A percentile compares a stretch with the other conserved stretches of the same genome.
These are phyloP conservation scores for Dendroctonus ponderosae DNA, from an alignment of 1,140 invertebrate species.

Conservation along the genomic window DNA sequence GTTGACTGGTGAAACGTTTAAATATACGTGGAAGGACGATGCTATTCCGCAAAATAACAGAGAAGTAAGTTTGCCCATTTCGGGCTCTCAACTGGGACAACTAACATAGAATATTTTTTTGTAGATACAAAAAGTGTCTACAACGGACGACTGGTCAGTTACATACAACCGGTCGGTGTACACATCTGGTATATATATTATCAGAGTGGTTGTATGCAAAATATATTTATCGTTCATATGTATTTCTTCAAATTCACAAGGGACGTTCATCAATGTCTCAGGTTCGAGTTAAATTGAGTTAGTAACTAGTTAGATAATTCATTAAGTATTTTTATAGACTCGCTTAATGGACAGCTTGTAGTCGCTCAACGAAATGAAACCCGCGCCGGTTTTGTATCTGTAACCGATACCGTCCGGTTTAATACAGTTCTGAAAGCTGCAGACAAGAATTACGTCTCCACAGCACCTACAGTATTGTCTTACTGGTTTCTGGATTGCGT, in stretches of 20 bases:
- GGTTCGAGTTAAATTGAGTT: conserved; percentile 50
- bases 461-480: conserved; percentile 62
- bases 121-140: conserved; percentile 47
- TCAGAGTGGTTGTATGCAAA: conserved; percentile 60
- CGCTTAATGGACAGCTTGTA: conserved; percentile 63
- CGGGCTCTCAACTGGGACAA: neutral
- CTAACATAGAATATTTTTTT: conserved; percentile 31
- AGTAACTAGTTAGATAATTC: conserved; percentile 4
- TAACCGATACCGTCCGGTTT: conserved; percentile 57
- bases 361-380: conserved; percentile 61
- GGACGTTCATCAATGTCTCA: conserved; percentile 59
- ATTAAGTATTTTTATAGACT: conserved; percentile 51
- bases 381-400: conserved; percentile 63
- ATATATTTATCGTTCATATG: conserved; percentile 38
- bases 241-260: conserved; percentile 49
- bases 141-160: conserved; percentile 57
- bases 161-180: conserved; percentile 54
- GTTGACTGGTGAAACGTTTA: conserved; percentile 50
- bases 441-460: conserved; percentile 62
- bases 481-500: conserved; percentile 79
- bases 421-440: conserved; percentile 58
- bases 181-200: conserved; percentile 59
- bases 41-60: conserved; percentile 53
- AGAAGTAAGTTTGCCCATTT: conserved; percentile 49
- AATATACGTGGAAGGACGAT: conserved; percentile 60